These are phyloP conservation scores for Apis florea DNA, from an alignment of 1,140 invertebrate species.

Conservation along the genomic window DNA sequence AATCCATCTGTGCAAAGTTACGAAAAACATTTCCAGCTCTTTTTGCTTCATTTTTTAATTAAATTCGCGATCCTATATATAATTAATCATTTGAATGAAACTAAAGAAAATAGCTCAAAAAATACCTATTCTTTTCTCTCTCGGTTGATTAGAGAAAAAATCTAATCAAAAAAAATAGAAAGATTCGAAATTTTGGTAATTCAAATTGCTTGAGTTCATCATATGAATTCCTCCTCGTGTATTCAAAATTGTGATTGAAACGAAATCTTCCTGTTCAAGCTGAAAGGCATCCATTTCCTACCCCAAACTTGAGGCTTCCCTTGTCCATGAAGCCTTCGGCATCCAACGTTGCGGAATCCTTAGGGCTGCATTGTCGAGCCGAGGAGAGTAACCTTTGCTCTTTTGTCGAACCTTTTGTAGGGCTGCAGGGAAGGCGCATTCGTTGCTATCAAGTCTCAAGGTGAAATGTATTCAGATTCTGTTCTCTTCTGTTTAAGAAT, in stretches of 20 bases:
- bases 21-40: too few species aligned
- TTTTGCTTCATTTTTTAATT: too few species aligned
- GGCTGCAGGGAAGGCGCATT: slow-evolving; percentile 5
- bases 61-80: too few species aligned
- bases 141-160: too few species aligned
- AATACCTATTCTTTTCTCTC: too few species aligned
- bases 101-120: too few species aligned
- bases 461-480: not conserved
- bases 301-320: slow-evolving; percentile 16
- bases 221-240: too few species aligned
- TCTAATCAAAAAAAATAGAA: too few species aligned
- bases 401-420: slow-evolving; percentile 39
- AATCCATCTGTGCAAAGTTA: too few species aligned
- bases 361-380: slow-evolving; percentile 23
- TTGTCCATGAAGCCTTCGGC: slow-evolving; percentile 5
- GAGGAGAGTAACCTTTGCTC: slow-evolving; percentile 23
- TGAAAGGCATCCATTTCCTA: slow-evolving; percentile 20
- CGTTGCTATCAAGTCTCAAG: not conserved
- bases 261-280: not conserved
- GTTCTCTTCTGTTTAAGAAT: not conserved
- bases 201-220: too few species aligned
- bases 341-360: slow-evolving; percentile 49
- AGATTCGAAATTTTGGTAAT: too few species aligned
- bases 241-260: not conserved
- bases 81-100: too few species aligned